Base-by-base conservation (phyloP, 2,888 invertebrate species). In the Rhagonycha lutea region DNA sequence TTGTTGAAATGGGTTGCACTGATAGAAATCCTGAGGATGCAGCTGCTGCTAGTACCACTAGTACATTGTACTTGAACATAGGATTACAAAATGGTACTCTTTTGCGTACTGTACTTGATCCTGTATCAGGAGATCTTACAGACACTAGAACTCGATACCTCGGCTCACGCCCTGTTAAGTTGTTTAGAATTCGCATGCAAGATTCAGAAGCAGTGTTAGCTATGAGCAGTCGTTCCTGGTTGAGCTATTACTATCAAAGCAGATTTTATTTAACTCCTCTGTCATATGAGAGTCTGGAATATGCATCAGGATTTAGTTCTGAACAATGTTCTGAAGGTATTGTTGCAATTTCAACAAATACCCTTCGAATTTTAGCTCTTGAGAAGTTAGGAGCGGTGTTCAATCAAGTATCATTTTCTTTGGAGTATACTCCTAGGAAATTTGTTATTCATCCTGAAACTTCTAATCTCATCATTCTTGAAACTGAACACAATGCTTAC, bases 321-420 rank as follows among this genome's bases (percentile, higher is more conserved):
- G 99, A 99, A 88, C 99, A 99, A 88, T 99, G 99, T 90, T 97
- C 98, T 0, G 99, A 99, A 88, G 99, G 83, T 81, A 98, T 99
- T 82, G 99, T 99, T 0, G 99, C 99, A 0, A 99, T 99, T 86
- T 98, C 98, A 0, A 96, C 98, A 1, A 99, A 99, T 85, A 99
- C 99, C 0, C 89, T 99, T 70, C 91, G 98, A 85, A 99, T 99
- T 91, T 92, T 99, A 87, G 98, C 99, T 0, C 89, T 99, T 72
- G 99, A 99, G 87, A 99, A 99, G 87, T 89, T 99, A 1, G 99
- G 99, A 0, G 98, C 98, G 0, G 98, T 99, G 3, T 99, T 99
- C 87, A 99, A 99, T 89, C 98, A 98, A 87, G 94, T 96, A 26
- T 95, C 95, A 4, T 94, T 96, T 83, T 96, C 96, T 0, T 89